Evolutionary conservation across 2,113 vertebrate genomes (phyloP).

Genomic region (Apus apus): DNA sequence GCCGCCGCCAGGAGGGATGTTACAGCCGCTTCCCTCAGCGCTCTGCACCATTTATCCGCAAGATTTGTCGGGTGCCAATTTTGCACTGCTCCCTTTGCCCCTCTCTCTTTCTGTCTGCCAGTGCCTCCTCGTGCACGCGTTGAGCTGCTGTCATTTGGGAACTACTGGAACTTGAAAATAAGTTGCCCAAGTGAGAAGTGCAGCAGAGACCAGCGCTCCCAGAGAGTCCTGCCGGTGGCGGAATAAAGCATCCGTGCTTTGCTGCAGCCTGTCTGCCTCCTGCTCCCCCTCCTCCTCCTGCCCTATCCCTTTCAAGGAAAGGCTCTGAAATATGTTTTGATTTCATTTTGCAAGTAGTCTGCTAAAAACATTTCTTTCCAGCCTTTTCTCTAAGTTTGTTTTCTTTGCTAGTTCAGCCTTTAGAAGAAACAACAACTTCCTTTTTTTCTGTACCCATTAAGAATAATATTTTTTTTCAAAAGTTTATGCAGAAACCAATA

Average conservation of each 20-base stretch:
- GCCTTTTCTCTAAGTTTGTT: constrained; percentile 36
- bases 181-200: background rate
- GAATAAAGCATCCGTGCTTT: background rate
- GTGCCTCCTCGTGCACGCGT: rapidly evolving
- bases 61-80: background rate
- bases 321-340: constrained; percentile 14
- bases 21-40: background rate
- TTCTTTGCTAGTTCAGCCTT: constrained; percentile 30
- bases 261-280: background rate
- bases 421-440: background rate
- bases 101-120: background rate
- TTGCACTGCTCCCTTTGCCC: background rate
- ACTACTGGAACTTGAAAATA: background rate
- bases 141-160: background rate
- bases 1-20: rapidly evolving
- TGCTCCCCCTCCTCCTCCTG: background rate
- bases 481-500: background rate
- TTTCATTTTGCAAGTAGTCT: constrained; percentile 32
- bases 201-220: background rate
- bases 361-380: constrained; percentile 27
- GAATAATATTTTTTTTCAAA: constrained; percentile 32
- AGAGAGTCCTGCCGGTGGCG: background rate
- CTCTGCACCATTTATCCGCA: background rate
- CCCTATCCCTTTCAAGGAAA: constrained; percentile 13
- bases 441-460: background rate